phyloP scores from a whole-genome alignment of 1,140 invertebrate species.

The Brevipalpus yothersi region DNA sequence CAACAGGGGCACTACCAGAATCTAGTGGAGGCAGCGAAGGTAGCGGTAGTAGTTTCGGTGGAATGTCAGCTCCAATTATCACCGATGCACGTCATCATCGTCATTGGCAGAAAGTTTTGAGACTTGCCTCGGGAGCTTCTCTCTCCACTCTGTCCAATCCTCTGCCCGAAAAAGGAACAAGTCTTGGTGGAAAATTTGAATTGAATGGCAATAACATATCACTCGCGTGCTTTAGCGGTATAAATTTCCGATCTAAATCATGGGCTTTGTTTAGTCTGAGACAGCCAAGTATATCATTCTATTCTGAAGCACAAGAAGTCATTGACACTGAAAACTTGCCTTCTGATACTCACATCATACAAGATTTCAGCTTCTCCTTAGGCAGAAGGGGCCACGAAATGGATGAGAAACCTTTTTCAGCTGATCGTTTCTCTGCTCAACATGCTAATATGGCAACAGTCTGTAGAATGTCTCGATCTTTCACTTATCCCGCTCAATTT shows the following conservation, averaged over 20 bases:
- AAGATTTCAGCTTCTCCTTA: conserved; percentile 54
- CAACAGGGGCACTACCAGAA: neutral
- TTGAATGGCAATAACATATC: conserved; percentile 67
- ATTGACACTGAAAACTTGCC: conserved; percentile 26
- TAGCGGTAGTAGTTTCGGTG: too few relatives aligned
- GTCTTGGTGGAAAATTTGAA: conserved; percentile 77
- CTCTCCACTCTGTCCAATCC: conserved; percentile 44
- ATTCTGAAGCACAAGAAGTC: conserved; percentile 73
- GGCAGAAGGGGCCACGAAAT: conserved; percentile 25
- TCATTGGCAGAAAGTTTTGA: conserved; percentile 64
- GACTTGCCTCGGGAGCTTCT: conserved; percentile 41
- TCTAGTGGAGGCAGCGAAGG: neutral
- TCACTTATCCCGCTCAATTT: conserved; percentile 82
- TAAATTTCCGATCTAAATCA: conserved; percentile 86
- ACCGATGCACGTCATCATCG: conserved; percentile 39
- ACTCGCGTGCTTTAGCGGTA: conserved; percentile 85
- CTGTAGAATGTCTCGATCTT: conserved; percentile 61
- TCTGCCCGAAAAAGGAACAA: conserved; percentile 41
- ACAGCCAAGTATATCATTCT: conserved; percentile 80
- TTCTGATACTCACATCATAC: conserved; percentile 24
- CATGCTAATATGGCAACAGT: conserved; percentile 35
- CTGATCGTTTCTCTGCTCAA: conserved; percentile 16
- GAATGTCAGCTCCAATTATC: neutral
- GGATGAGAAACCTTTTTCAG: neutral
- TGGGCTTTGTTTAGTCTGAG: conserved; percentile 87